Conservation (phyloP, 2,797 vertebrate species). For the Gambelia wislizenii region DNA sequence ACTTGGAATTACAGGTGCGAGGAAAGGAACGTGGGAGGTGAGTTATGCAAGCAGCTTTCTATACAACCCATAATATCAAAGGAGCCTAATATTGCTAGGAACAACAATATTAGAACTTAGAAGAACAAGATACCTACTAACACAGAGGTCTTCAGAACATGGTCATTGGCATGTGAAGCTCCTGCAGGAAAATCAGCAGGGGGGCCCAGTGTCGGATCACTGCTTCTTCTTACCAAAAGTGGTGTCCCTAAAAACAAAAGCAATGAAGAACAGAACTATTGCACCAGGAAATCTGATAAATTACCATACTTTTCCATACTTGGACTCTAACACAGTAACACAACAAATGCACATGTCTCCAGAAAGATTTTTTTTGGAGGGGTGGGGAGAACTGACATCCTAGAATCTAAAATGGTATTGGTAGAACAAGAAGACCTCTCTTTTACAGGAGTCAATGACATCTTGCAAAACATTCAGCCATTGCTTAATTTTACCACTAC, state of each 20-base stretch:
- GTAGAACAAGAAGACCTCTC: slow-evolving; percentile 4
- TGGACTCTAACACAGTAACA: neutral
- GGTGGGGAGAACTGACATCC: neutral
- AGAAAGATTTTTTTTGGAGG: neutral
- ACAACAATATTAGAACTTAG: neutral
- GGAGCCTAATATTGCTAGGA: neutral
- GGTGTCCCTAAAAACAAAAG: slow-evolving; percentile 79
- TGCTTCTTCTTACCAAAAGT: slow-evolving; percentile 84
- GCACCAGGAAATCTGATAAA: slow-evolving; percentile 40
- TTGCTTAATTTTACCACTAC: neutral
- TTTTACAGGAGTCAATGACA: accelerated
- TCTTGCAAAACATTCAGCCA: neutral
- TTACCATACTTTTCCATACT: slow-evolving; percentile 15
- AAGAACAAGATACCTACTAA: slow-evolving; percentile 80
- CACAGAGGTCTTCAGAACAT: slow-evolving; percentile 69
- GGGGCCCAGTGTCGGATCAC: slow-evolving; percentile 78
- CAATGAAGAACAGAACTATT: slow-evolving; percentile 8
- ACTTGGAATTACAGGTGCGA: neutral
- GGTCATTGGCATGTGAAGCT: slow-evolving; percentile 70
- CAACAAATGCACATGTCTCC: neutral
- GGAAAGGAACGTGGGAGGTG: neutral
- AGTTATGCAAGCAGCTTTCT: neutral
- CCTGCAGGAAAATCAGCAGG: slow-evolving; percentile 71
- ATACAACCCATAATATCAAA: neutral
- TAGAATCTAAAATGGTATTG: slow-evolving; percentile 23